Evolutionary conservation across 2,797 vertebrate species (phyloP), one percentile per base, ranked within the genome.

Genomic region (Erithacus rubecula): DNA sequence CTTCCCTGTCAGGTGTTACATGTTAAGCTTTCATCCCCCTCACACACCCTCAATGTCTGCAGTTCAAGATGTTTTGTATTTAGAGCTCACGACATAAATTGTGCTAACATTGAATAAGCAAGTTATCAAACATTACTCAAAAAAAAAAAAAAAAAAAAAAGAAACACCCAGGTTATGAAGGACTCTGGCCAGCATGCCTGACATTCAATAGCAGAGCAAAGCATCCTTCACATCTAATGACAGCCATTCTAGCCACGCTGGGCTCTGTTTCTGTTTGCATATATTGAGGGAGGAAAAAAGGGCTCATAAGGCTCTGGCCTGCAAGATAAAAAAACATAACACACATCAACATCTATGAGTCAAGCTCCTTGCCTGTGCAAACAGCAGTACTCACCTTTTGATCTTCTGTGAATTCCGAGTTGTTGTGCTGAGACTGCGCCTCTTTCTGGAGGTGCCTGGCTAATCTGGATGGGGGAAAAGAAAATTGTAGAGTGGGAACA

Each of bases 391-490:
- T 90, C 98, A 99, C 99, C 99, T 99, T 99, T 96, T 99, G 99
- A 87, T 99, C 99, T 95, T 99, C 99, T 72, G 99, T 99, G 97
- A 99, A 99, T 89, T 99, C 99, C 1, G 98, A 98, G 52, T 98
- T 98, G 94, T 99, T 99, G 85, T 98, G 97, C 77, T 97, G 98
- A 77, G 99, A 98, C 97, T 99, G 99, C 3, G 98, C 99, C 95
- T 99, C 99, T 97, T 99, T 99, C 87, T 99, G 99, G 90, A 99
- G 98, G 67, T 99, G 99, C 95, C 99, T 98, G 49, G 99, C 99
- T 81, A 99, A 97, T 98, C 99, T 99, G 95, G 80, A 97, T n/a
- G 10, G 70, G 59, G 22, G 41, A 41, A 69, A 83, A 94, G 59
- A 95, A 90, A 75, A 95, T 7, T 56, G 44, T 56, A 32, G 34